A percentile compares a stretch with the other conserved stretches of the same genome.
Evolutionary conservation across 1,140 invertebrate species (phyloP).

Genomic region (Lepidurus packardi): DNA sequence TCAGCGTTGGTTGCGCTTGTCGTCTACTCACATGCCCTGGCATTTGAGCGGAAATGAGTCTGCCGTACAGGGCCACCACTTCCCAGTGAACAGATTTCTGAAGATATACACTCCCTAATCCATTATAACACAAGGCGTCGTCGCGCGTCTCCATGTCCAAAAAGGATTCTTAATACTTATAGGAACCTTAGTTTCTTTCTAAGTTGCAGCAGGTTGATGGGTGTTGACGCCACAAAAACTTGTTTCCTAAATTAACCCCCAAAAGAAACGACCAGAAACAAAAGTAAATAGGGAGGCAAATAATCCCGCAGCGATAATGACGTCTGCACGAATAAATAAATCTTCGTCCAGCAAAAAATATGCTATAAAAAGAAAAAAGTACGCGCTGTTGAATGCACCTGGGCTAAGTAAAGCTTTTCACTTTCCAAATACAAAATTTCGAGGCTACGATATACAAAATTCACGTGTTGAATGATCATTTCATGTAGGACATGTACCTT

Average conservation of each 20-base stretch:
- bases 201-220: too few species aligned
- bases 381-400: too few species aligned
- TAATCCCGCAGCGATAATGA: slow-evolving; percentile 14
- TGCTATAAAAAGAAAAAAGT: background rate
- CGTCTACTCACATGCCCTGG: background rate
- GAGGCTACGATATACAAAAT: too few species aligned
- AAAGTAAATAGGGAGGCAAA: background rate
- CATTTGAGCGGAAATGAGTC: background rate
- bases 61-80: background rate
- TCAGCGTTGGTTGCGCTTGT: slow-evolving; percentile 17
- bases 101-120: background rate
- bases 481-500: too few species aligned
- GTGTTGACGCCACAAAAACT: too few species aligned
- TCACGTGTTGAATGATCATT: too few species aligned
- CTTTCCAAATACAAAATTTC: too few species aligned
- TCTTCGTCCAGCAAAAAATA: background rate
- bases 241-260: too few species aligned
- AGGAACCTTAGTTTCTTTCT: too few species aligned
- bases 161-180: too few species aligned
- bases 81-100: background rate
- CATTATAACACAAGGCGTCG: background rate
- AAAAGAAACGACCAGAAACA: background rate
- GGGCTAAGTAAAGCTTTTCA: too few species aligned
- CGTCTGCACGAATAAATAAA: background rate
- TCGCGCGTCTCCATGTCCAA: background rate